Evolutionary conservation across 1,140 invertebrate species (phyloP).

Genomic region (Drosophila micromelanica): DNA sequence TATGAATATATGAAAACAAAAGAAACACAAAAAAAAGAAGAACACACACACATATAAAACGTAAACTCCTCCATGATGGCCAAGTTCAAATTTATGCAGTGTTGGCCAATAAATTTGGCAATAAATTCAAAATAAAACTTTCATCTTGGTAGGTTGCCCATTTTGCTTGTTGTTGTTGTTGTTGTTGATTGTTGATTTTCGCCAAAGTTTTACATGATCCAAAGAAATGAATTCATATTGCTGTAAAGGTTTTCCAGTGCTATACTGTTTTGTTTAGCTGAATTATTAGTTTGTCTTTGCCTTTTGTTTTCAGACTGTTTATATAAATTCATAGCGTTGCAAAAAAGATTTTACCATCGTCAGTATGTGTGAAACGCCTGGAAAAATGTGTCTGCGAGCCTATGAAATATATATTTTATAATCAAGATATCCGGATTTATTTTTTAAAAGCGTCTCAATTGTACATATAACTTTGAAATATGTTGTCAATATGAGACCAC

Average conservation of each 20-base stretch:
- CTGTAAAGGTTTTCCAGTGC: conserved; percentile 12
- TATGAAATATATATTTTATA: no score
- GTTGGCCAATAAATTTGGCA: conserved; percentile 81
- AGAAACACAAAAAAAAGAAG: conserved; percentile 22
- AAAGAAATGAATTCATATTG: conserved; percentile 38
- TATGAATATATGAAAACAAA: conserved; percentile 75
- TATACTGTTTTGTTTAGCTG: conserved; percentile 9
- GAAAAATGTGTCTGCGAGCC: no score
- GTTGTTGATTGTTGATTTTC: conserved; percentile 40
- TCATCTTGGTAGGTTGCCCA: conserved; percentile 64
- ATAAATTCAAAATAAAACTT: conserved; percentile 83
- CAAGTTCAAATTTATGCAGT: conserved; percentile 83
- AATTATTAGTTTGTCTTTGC: conserved; percentile 15
- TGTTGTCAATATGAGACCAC: no score
- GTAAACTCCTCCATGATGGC: conserved; percentile 62
- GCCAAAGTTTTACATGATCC: conserved; percentile 27
- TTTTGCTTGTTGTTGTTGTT: conserved; percentile 37
- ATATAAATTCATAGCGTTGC: background rate
- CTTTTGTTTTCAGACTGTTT: background rate
- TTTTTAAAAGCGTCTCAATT: no score
- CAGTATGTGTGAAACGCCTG: background rate
- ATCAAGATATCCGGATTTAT: no score
- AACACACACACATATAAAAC: conserved; percentile 18
- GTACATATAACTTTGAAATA: no score
- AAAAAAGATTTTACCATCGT: no score